Evolutionary conservation across 2,888 invertebrate genomes (phyloP).

Genomic region (Gnatocerus cornutus): DNA sequence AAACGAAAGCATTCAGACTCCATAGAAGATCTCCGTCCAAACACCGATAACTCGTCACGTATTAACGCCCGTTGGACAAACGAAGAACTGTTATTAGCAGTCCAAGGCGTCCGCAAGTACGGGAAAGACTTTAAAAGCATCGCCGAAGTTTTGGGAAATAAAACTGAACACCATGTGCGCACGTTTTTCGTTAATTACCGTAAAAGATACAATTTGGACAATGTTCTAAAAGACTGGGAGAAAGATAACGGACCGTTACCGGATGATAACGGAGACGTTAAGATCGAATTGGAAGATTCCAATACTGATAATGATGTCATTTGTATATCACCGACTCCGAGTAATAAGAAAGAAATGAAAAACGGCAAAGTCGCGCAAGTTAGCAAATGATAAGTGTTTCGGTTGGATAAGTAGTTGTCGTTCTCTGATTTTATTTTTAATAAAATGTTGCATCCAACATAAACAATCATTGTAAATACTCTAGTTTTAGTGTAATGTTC

Average conservation of each 20-base stretch:
- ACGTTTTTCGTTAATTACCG: slow-evolving; percentile 94
- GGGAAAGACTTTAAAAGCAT: slow-evolving; percentile 95
- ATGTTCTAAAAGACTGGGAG: slow-evolving; percentile 88
- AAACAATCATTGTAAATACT: slow-evolving; percentile 49
- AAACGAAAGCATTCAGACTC: slow-evolving; percentile 81
- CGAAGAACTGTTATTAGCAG: slow-evolving; percentile 92
- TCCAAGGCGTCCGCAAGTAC: slow-evolving; percentile 89
- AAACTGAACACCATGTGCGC: slow-evolving; percentile 93
- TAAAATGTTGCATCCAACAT: slow-evolving; percentile 31
- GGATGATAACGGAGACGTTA: slow-evolving; percentile 60
- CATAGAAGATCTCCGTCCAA: slow-evolving; percentile 69
- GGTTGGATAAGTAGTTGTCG: slow-evolving; percentile 23
- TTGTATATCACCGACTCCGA: slow-evolving; percentile 72
- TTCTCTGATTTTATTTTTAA: slow-evolving; percentile 21
- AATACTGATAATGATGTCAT: slow-evolving; percentile 68
- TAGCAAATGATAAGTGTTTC: slow-evolving; percentile 63
- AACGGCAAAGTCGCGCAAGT: slow-evolving; percentile 62
- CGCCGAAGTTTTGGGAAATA: slow-evolving; percentile 95
- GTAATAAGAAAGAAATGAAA: slow-evolving; percentile 68
- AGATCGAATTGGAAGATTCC: slow-evolving; percentile 60
- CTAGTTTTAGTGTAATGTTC: slow-evolving; percentile 39
- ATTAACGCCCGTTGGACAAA: slow-evolving; percentile 91
- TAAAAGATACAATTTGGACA: slow-evolving; percentile 89
- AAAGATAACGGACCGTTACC: slow-evolving; percentile 79
- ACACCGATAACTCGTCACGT: slow-evolving; percentile 71